Conservation (phyloP, 2,797 vertebrate genomes). For the Psittacula derbiana region DNA sequence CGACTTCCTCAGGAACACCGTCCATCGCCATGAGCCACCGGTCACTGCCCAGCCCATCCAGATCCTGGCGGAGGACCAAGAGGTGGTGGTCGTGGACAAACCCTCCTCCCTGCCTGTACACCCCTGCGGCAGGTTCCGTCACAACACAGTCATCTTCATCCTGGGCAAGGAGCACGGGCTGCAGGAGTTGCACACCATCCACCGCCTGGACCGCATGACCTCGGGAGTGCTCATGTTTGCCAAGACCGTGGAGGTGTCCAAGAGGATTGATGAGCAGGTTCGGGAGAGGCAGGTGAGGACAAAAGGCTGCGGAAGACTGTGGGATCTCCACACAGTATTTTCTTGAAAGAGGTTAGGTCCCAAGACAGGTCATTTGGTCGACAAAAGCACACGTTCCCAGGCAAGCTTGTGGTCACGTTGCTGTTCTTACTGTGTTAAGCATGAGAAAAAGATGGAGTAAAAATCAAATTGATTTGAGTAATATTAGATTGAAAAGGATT, state of each 20-base stretch:
- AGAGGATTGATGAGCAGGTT: constrained; percentile 91
- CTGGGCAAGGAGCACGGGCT: constrained; percentile 91
- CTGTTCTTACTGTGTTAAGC: background rate
- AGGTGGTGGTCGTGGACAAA: constrained; percentile 93
- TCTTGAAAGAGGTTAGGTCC: background rate
- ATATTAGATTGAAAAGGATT: accelerated
- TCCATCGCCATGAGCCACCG: constrained; percentile 96
- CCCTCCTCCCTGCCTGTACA: constrained; percentile 95
- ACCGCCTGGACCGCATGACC: constrained; percentile 93
- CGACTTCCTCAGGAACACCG: constrained; percentile 89
- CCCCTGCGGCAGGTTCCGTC: constrained; percentile 94
- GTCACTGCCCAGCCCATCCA: constrained; percentile 83
- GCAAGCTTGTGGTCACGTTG: accelerated
- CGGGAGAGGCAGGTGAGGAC: constrained; percentile 85
- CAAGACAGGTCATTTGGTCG: background rate
- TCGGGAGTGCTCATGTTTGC: constrained; percentile 96
- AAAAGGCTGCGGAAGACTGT: too few species aligned
- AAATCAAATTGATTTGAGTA: background rate
- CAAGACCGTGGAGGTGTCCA: constrained; percentile 85
- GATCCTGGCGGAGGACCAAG: constrained; percentile 85
- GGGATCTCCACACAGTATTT: accelerated
- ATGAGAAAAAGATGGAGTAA: background rate
- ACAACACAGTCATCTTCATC: constrained; percentile 98
- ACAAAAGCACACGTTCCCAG: accelerated
- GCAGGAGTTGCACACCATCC: constrained; percentile 89